Conservation (phyloP, 1,140 invertebrate genomes). For the Capitella teleta region DNA sequence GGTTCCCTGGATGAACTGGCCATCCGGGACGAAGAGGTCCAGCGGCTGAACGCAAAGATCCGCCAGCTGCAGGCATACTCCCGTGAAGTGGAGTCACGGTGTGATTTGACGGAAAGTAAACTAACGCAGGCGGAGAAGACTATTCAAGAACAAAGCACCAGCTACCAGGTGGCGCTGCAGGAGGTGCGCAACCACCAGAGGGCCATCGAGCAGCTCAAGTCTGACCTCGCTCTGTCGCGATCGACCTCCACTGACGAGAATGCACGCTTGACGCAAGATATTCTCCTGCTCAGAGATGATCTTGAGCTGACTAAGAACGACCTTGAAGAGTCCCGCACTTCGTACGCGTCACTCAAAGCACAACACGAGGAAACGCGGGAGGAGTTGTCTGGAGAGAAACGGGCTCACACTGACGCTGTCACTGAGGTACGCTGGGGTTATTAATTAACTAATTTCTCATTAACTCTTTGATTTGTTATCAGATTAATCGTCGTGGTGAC, state of each 20-base stretch:
- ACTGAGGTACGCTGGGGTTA: not conserved
- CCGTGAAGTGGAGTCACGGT: constrained; percentile 19
- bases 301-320: constrained; percentile 1
- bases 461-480: too few species aligned
- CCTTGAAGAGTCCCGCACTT: not conserved
- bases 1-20: constrained; percentile 33
- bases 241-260: constrained; percentile 27
- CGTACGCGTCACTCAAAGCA: not conserved
- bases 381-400: constrained; percentile 17
- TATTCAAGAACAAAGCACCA: constrained; percentile 31
- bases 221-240: constrained; percentile 24
- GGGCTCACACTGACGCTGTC: not conserved
- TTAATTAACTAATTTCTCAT: too few species aligned
- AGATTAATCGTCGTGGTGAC: too few species aligned
- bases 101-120: constrained; percentile 21
- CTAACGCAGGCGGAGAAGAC: too few species aligned
- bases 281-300: constrained; percentile 12
- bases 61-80: constrained; percentile 24
- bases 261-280: constrained; percentile 26
- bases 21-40: constrained; percentile 28
- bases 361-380: constrained; percentile 16
- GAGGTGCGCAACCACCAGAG: constrained; percentile 36
- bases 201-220: constrained; percentile 33
- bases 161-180: constrained; percentile 31
- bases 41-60: constrained; percentile 27